These are phyloP conservation scores for Leptodactylus fuscus DNA, from an alignment of 2,113 vertebrate species.

Conservation along the genomic window DNA sequence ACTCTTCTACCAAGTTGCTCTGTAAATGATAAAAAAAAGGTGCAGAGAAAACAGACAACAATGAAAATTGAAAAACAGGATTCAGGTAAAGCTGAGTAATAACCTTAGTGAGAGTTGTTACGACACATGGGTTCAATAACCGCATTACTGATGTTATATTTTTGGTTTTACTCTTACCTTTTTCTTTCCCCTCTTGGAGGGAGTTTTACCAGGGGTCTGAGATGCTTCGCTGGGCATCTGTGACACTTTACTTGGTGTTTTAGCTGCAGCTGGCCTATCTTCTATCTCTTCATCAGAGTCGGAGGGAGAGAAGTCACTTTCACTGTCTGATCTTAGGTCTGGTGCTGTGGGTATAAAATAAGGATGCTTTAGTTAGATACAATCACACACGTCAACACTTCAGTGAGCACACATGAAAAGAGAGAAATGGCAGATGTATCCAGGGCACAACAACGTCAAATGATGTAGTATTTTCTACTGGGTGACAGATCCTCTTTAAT, in stretches of 20 bases:
- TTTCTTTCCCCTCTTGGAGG: conserved; percentile 77
- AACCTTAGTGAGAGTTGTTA: too few relatives aligned
- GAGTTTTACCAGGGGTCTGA: conserved; percentile 70
- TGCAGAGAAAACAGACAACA: background rate
- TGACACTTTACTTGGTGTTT: conserved; percentile 71
- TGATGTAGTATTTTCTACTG: too few relatives aligned
- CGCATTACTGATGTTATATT: too few relatives aligned
- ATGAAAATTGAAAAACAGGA: background rate
- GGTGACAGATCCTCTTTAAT: too few relatives aligned
- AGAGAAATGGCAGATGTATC: too few relatives aligned
- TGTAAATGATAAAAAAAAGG: conserved; percentile 62
- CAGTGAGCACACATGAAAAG: too few relatives aligned
- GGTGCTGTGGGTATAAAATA: conserved; percentile 69
- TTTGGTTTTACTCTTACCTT: conserved; percentile 60
- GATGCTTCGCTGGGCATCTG: conserved; percentile 69
- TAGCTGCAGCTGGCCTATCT: conserved; percentile 25
- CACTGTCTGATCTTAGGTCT: conserved; percentile 81
- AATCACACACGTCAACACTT: too few relatives aligned
- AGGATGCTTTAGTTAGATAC: too few relatives aligned
- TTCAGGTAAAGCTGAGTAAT: too few relatives aligned
- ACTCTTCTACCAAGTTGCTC: conserved; percentile 88
- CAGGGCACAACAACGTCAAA: too few relatives aligned
- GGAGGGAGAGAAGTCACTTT: conserved; percentile 87
- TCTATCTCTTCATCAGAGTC: conserved; percentile 80
- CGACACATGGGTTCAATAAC: too few relatives aligned